Conservation (phyloP, 2,888 invertebrate genomes). For the Pyrgus malvae region DNA sequence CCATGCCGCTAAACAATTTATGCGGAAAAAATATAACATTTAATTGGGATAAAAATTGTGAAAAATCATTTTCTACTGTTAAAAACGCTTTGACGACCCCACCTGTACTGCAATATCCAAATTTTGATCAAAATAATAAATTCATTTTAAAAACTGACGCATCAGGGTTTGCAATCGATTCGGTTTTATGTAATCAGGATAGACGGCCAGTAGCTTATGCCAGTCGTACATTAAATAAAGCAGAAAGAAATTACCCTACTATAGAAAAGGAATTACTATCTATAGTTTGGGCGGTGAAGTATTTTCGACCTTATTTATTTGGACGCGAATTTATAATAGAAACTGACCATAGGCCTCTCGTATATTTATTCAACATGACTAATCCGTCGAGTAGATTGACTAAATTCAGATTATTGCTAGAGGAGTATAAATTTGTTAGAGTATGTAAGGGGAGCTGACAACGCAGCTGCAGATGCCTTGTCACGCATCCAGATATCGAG, state of each 20-base stretch:
- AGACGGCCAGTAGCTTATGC: constrained; percentile 30
- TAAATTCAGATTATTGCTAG: constrained; percentile 30
- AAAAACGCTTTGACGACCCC: constrained; percentile 21
- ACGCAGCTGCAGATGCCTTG: constrained; percentile 31
- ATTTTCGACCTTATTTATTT: constrained; percentile 27
- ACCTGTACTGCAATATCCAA: constrained; percentile 28
- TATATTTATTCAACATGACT: constrained; percentile 30
- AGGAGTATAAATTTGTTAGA: constrained; percentile 29
- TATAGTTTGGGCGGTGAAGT: constrained; percentile 29
- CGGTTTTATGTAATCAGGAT: constrained; percentile 24
- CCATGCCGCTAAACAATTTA: constrained; percentile 29
- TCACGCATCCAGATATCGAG: constrained; percentile 16
- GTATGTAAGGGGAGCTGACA: neutral
- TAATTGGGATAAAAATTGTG: constrained; percentile 15
- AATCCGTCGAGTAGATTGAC: constrained; percentile 30
- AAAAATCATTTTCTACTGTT: constrained; percentile 28
- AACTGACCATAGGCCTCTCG: constrained; percentile 25
- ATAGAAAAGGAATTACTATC: constrained; percentile 31
- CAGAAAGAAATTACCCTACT: constrained; percentile 29
- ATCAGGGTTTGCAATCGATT: constrained; percentile 21
- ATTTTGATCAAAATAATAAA: constrained; percentile 23
- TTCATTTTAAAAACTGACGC: constrained; percentile 31
- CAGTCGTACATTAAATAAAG: constrained; percentile 31
- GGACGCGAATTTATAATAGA: constrained; percentile 21
- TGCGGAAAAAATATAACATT: constrained; percentile 21